phyloP scores from a whole-genome alignment of 2,113 vertebrate species.

The Scytalopus superciliaris region DNA sequence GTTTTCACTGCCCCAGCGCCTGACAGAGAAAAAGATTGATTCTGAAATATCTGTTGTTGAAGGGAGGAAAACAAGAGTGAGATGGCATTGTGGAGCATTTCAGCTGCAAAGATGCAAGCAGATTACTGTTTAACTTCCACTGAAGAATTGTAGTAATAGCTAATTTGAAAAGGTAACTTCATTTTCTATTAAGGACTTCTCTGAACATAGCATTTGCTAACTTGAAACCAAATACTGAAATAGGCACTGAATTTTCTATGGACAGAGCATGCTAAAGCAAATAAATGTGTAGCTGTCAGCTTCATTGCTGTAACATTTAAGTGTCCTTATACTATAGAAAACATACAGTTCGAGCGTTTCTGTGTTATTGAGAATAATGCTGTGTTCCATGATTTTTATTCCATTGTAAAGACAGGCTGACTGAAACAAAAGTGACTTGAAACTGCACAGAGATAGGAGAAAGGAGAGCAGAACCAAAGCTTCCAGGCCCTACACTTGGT shows the following conservation, averaged over 20 bases:
- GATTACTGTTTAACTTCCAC: not conserved
- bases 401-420: not conserved
- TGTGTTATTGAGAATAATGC: not conserved
- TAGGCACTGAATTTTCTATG: not conserved
- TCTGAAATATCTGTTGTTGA: not conserved
- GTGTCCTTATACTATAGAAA: not conserved
- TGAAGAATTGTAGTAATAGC: not conserved
- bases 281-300: not conserved
- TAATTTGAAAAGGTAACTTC: not conserved
- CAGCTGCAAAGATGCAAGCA: not conserved
- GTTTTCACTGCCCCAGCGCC: not conserved
- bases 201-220: not conserved
- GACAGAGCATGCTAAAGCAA: not conserved
- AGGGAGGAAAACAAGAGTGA: not conserved
- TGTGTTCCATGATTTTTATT: not conserved
- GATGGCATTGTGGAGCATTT: not conserved
- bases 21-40: not conserved
- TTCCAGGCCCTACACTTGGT: not conserved
- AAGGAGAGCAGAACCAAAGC: not conserved
- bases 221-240: not conserved
- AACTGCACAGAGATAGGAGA: not conserved
- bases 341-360: not conserved
- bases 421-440: not conserved
- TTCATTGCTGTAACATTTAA: not conserved
- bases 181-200: not conserved